Percentiles rank a stretch among this genome's conserved stretches.
phyloP scores from a whole-genome alignment of 2,797 vertebrate genomes.

The Karalla daura region DNA sequence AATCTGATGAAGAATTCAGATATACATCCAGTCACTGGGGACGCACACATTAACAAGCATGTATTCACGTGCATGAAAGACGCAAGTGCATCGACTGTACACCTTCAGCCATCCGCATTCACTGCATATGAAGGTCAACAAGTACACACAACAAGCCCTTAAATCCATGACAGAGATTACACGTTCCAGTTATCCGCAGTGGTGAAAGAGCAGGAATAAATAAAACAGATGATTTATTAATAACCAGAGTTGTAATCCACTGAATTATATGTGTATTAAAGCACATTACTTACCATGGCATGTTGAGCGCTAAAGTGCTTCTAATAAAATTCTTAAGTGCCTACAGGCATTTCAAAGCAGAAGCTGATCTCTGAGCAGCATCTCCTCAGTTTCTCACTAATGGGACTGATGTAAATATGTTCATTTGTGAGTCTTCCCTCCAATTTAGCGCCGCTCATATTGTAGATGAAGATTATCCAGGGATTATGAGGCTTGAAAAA shows the following conservation, averaged over 20 bases:
- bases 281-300: slow-evolving; percentile 75
- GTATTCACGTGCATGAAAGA: slow-evolving; percentile 5
- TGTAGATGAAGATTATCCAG: slow-evolving; percentile 84
- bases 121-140: background rate
- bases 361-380: slow-evolving; percentile 61
- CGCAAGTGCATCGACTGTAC: background rate
- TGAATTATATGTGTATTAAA: slow-evolving; percentile 80
- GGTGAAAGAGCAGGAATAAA: slow-evolving; percentile 75
- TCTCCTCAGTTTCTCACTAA: slow-evolving; percentile 78
- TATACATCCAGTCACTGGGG: slow-evolving; percentile 17
- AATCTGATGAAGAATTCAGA: slow-evolving; percentile 65
- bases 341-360: slow-evolving; percentile 76
- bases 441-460: slow-evolving; percentile 79
- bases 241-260: slow-evolving; percentile 79
- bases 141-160: slow-evolving; percentile 36
- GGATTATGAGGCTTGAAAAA: slow-evolving; percentile 80
- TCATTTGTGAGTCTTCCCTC: slow-evolving; percentile 80
- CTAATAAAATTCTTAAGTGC: slow-evolving; percentile 82
- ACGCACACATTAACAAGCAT: background rate
- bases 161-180: slow-evolving; percentile 73
- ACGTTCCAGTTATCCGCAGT: slow-evolving; percentile 69
- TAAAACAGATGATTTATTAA: slow-evolving; percentile 81
- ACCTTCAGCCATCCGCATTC: background rate
- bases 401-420: slow-evolving; percentile 85
- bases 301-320: slow-evolving; percentile 79